phyloP scores from a whole-genome alignment of 1,140 invertebrate genomes.

The Teleopsis dalmanni region DNA sequence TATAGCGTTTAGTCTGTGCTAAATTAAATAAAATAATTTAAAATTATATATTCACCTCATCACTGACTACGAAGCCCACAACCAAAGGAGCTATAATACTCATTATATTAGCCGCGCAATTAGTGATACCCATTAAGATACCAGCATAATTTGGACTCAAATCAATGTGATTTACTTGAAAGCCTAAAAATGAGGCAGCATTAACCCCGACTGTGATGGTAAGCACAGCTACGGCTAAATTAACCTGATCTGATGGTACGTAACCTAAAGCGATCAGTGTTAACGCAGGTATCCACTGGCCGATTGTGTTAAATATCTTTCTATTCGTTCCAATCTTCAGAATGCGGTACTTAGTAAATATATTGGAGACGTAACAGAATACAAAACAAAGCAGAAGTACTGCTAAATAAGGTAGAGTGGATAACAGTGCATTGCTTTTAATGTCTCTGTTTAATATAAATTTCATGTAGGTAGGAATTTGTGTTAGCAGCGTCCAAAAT shows the following conservation, averaged over 20 bases:
- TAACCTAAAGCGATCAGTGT: constrained; percentile 54
- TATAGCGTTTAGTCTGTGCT: too few species aligned
- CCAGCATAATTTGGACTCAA: constrained; percentile 70
- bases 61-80: constrained; percentile 54
- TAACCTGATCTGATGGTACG: constrained; percentile 49
- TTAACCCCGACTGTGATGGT: constrained; percentile 68
- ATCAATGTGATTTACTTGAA: constrained; percentile 62
- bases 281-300: constrained; percentile 50
- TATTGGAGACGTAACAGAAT: constrained; percentile 57
- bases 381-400: constrained; percentile 60
- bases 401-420: constrained; percentile 67
- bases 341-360: constrained; percentile 50
- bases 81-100: constrained; percentile 65
- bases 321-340: constrained; percentile 49
- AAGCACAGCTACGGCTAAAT: constrained; percentile 53
- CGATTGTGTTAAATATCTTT: constrained; percentile 64
- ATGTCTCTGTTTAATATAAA: constrained; percentile 70
- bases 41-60: constrained; percentile 57
- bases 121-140: constrained; percentile 61
- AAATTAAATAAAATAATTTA: too few species aligned
- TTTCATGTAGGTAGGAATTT: constrained; percentile 82
- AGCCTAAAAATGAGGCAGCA: constrained; percentile 65
- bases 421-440: constrained; percentile 57
- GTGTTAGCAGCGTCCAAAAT: constrained; percentile 81
- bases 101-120: constrained; percentile 64